These are phyloP conservation scores for Proisotoma minuta DNA, from an alignment of 2,888 invertebrate genomes.

Conservation along the genomic window DNA sequence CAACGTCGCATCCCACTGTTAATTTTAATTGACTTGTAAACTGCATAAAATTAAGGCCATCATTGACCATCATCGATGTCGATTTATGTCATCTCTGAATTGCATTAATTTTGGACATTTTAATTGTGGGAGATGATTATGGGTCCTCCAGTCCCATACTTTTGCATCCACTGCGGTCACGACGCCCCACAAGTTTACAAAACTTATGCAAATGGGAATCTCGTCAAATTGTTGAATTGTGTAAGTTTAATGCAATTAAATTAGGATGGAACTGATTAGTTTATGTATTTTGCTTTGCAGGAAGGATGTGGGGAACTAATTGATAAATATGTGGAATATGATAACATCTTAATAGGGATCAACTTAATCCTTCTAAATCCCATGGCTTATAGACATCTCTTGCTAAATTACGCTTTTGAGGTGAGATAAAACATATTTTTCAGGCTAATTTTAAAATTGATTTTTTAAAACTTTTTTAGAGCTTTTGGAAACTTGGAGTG, in stretches of 20 bases:
- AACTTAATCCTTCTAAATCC: constrained; percentile 76
- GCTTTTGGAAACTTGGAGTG: constrained; percentile 73
- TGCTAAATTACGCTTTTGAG: constrained; percentile 74
- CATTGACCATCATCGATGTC: too few species aligned
- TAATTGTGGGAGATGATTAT: constrained; percentile 20
- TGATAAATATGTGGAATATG: constrained; percentile 89
- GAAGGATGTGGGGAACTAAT: constrained; percentile 67
- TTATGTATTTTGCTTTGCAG: constrained; percentile 53
- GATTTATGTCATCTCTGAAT: too few species aligned
- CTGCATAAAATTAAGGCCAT: too few species aligned
- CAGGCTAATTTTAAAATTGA: neutral
- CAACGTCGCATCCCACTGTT: too few species aligned
- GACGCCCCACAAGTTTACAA: constrained; percentile 41
- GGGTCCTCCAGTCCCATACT: constrained; percentile 33
- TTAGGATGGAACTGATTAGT: neutral
- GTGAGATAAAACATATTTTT: constrained; percentile 53
- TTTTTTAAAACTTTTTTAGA: constrained; percentile 52
- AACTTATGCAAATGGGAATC: constrained; percentile 43
- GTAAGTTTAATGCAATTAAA: too few species aligned
- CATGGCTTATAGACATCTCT: constrained; percentile 76
- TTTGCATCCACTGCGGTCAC: constrained; percentile 43
- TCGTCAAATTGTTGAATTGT: constrained; percentile 41
- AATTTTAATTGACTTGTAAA: too few species aligned
- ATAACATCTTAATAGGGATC: constrained; percentile 78
- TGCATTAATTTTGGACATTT: too few species aligned